Conservation (phyloP, 37 sponge, comb jelly and placozoan species). For the Ephydatia muelleri region DNA sequence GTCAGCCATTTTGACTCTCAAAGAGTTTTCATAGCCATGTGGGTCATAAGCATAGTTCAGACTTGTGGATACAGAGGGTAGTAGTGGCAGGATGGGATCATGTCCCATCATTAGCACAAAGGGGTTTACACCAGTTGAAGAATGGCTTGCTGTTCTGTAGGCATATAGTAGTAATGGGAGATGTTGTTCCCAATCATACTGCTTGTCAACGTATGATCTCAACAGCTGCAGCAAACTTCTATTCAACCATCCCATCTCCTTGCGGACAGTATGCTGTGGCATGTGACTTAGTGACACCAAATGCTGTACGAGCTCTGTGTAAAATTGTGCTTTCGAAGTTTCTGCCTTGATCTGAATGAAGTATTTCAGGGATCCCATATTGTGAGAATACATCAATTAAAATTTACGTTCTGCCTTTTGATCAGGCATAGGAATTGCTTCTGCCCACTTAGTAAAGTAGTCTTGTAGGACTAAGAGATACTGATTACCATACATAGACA, state of each 20-base stretch:
- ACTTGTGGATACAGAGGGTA: not conserved
- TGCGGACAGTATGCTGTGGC: constrained; percentile 59
- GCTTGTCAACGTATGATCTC: constrained; percentile 34
- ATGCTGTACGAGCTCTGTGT: constrained; percentile 10
- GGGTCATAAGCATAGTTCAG: not conserved
- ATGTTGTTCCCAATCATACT: constrained; percentile 63
- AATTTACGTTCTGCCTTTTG: constrained; percentile 35
- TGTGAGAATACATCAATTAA: constrained; percentile 19
- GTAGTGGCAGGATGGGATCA: not conserved
- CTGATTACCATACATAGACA: constrained; percentile 44
- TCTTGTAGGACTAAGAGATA: constrained; percentile 62
- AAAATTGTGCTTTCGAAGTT: constrained; percentile 63
- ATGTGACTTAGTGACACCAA: constrained; percentile 47
- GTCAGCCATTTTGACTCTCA: not conserved
- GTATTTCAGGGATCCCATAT: constrained; percentile 30
- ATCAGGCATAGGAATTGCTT: constrained; percentile 60
- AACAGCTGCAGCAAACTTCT: constrained; percentile 52
- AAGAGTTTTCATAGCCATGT: not conserved
- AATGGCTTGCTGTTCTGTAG: constrained; percentile 52
- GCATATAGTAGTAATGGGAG: constrained; percentile 60
- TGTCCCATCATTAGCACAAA: constrained; percentile 60
- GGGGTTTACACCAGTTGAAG: constrained; percentile 50
- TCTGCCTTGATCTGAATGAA: constrained; percentile 63
- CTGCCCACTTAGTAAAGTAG: constrained; percentile 64
- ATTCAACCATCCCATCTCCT: constrained; percentile 76